A percentile compares a stretch with the other conserved stretches of the same genome.
These are phyloP conservation scores for Vanessa cardui DNA, from an alignment of 2,888 invertebrate genomes.

Conservation along the genomic window DNA sequence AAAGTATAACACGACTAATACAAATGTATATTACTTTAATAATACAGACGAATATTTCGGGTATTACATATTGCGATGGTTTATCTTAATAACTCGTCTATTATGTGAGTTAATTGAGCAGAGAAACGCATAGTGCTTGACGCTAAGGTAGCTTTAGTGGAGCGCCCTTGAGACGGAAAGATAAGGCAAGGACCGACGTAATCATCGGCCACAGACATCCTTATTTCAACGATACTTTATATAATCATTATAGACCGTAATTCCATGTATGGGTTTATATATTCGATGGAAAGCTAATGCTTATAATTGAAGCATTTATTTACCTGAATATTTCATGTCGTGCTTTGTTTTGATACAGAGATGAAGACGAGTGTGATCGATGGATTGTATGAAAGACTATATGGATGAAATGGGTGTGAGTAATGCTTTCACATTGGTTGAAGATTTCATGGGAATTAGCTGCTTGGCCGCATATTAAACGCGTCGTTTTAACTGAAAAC, in stretches of 20 bases:
- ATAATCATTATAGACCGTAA: slow-evolving; percentile 5
- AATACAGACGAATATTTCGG: not conserved
- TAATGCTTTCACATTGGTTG: too few species aligned
- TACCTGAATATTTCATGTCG: too few species aligned
- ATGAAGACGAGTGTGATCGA: too few species aligned
- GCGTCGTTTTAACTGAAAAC: too few species aligned
- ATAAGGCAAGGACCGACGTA: slow-evolving; percentile 40
- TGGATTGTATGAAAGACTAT: too few species aligned
- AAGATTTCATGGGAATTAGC: too few species aligned
- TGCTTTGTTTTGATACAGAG: too few species aligned
- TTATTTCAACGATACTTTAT: slow-evolving; percentile 22
- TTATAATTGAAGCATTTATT: not conserved
- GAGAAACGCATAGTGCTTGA: slow-evolving; percentile 39
- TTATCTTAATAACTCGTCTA: slow-evolving; percentile 42
- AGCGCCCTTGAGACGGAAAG: slow-evolving; percentile 42
- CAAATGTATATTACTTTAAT: too few species aligned
- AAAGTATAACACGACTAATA: too few species aligned
- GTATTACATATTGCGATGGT: slow-evolving; percentile 2
- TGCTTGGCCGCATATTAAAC: too few species aligned
- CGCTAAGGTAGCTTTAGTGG: slow-evolving; percentile 25
- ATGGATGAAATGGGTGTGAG: too few species aligned
- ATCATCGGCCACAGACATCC: slow-evolving; percentile 29
- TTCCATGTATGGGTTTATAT: not conserved
- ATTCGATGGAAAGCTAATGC: not conserved
- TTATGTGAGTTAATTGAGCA: slow-evolving; percentile 44